Evolutionary conservation across 2,113 vertebrate genomes (phyloP).

Genomic region (Peromyscus leucopus): DNA sequence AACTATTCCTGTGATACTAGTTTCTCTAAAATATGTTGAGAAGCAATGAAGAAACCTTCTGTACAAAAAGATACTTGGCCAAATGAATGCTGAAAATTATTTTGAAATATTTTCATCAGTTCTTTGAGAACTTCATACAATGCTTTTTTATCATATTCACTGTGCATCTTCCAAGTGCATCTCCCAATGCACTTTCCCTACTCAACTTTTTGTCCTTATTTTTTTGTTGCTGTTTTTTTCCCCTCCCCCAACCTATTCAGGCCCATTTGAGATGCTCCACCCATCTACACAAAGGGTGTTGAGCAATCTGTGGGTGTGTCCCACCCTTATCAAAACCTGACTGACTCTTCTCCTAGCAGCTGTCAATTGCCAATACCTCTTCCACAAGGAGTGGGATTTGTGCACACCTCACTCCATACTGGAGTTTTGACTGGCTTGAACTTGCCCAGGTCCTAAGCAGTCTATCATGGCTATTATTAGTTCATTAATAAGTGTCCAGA

Average conservation of each 20-base stretch:
- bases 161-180: neutral
- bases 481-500: neutral
- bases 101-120: neutral
- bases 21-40: neutral
- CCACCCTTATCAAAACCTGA: neutral
- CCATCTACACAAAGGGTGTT: neutral
- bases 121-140: neutral
- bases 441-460: no score
- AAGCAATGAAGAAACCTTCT: neutral
- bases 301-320: neutral
- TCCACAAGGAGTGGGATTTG: no score
- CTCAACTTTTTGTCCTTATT: neutral
- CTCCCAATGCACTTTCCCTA: neutral
- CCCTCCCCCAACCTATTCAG: neutral
- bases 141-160: neutral
- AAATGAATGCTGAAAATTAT: neutral
- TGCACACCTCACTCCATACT: neutral
- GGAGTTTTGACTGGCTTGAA: neutral
- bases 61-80: neutral
- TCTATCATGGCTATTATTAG: neutral
- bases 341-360: neutral
- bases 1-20: neutral
- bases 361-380: neutral
- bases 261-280: no score
- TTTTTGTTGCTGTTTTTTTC: neutral